Conservation (phyloP, 2,888 invertebrate genomes). For the Hydrotaea cyrtoneurina region DNA sequence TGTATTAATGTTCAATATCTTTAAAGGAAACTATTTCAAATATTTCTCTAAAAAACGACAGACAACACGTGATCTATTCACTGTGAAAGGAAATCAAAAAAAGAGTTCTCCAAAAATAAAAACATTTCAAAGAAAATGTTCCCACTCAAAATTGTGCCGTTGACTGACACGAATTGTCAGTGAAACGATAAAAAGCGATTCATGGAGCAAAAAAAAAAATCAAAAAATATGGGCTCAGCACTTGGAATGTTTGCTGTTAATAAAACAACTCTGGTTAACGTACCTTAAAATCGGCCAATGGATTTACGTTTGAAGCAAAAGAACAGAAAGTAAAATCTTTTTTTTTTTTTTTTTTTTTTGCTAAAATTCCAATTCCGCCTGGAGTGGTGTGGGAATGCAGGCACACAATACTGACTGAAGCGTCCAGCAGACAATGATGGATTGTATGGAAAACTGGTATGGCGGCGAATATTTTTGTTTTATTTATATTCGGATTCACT, state of each 20-base stretch:
- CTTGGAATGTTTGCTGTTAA: constrained; percentile 47
- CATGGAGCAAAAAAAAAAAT: too few species aligned
- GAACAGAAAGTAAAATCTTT: too few species aligned
- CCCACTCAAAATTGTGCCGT: constrained; percentile 17
- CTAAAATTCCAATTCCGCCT: neutral
- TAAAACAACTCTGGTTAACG: neutral
- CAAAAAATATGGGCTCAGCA: constrained; percentile 14
- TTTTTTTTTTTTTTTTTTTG: too few species aligned
- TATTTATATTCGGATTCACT: too few species aligned
- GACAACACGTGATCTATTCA: neutral
- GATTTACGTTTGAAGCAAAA: too few species aligned
- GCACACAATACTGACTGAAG: neutral
- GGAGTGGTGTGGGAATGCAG: too few species aligned
- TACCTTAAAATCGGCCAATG: neutral
- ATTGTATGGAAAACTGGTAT: neutral
- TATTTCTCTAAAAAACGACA: neutral
- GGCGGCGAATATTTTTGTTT: neutral
- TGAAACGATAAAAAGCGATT: constrained; percentile 32
- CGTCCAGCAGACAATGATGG: constrained; percentile 39
- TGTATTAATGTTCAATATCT: too few species aligned
- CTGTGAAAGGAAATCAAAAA: too few species aligned
- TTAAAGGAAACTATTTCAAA: neutral
- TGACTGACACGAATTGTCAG: constrained; percentile 54
- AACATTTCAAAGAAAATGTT: too few species aligned
- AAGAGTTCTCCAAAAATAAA: neutral